A percentile compares a stretch with the other conserved stretches of the same genome.
Conservation (phyloP, 2,113 vertebrate genomes). For the Crotalus tigris region DNA sequence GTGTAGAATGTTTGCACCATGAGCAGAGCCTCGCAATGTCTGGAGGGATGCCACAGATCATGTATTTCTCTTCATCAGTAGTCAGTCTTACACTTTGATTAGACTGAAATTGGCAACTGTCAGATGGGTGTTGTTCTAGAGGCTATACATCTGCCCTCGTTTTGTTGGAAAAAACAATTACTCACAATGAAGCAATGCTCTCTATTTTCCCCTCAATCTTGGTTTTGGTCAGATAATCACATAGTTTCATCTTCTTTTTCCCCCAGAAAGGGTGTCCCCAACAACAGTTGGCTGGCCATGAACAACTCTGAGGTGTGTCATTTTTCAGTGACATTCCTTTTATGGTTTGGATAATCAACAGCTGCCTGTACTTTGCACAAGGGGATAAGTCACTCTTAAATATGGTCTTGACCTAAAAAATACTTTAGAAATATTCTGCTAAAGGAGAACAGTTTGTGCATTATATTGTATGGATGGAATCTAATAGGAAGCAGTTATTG, state of each 20-base stretch:
- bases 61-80: not conserved
- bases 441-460: not conserved
- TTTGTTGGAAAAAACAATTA: not conserved
- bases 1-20: not conserved
- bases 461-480: not conserved
- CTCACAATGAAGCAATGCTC: not conserved
- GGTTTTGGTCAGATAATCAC: not conserved
- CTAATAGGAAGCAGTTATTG: not conserved
- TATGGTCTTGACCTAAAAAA: not conserved
- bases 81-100: not conserved
- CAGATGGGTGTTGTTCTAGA: not conserved
- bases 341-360: not conserved
- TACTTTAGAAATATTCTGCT: not conserved
- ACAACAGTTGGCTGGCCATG: conserved; percentile 4
- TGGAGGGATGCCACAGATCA: not conserved
- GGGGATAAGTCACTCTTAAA: not conserved
- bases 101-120: not conserved
- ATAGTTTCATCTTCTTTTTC: not conserved
- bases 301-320: not conserved
- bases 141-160: not conserved
- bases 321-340: not conserved
- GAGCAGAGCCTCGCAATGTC: not conserved
- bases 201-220: not conserved
- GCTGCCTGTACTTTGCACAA: not conserved
- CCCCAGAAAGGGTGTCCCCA: not conserved